Conservation (phyloP, 2,797 vertebrate species). For the Adrianichthys oophorus region DNA sequence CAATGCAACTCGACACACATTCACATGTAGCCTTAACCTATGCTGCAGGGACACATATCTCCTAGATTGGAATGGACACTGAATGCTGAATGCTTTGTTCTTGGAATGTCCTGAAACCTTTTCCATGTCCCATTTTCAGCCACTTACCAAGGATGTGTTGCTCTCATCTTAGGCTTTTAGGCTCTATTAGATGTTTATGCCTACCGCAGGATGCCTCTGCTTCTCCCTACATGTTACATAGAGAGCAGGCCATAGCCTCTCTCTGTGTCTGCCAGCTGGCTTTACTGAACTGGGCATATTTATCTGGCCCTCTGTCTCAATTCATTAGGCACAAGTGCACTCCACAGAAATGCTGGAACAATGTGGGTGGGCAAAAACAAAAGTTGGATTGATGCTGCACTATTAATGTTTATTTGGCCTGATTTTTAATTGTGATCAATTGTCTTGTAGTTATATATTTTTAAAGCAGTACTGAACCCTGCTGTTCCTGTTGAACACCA, state of each 20-base stretch:
- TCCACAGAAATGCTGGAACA: conserved; percentile 23
- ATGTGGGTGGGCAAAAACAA: conserved; percentile 30
- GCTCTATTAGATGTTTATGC: conserved; percentile 61
- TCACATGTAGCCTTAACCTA: conserved; percentile 9
- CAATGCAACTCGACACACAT: not conserved
- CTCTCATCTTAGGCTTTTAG: conserved; percentile 64
- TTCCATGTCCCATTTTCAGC: conserved; percentile 65
- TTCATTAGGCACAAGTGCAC: conserved; percentile 60
- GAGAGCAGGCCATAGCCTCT: conserved; percentile 31
- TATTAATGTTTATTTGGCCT: conserved; percentile 26
- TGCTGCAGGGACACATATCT: conserved; percentile 33
- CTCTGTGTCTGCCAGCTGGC: conserved; percentile 40
- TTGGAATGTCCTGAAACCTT: conserved; percentile 65
- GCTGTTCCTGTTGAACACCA: not conserved
- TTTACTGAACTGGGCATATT: conserved; percentile 61
- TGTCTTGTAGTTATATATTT: not conserved
- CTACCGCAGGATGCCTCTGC: conserved; percentile 39
- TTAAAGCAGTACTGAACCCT: not conserved
- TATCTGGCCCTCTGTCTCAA: conserved; percentile 62
- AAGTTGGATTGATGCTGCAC: conserved; percentile 3
- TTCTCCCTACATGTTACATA: conserved; percentile 39
- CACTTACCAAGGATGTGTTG: conserved; percentile 65
- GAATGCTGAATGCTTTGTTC: conserved; percentile 51
- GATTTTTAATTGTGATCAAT: not conserved
- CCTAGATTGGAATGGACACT: conserved; percentile 42